Evolutionary conservation across 2,797 vertebrate species (phyloP).

Genomic region (Bradypus variegatus): DNA sequence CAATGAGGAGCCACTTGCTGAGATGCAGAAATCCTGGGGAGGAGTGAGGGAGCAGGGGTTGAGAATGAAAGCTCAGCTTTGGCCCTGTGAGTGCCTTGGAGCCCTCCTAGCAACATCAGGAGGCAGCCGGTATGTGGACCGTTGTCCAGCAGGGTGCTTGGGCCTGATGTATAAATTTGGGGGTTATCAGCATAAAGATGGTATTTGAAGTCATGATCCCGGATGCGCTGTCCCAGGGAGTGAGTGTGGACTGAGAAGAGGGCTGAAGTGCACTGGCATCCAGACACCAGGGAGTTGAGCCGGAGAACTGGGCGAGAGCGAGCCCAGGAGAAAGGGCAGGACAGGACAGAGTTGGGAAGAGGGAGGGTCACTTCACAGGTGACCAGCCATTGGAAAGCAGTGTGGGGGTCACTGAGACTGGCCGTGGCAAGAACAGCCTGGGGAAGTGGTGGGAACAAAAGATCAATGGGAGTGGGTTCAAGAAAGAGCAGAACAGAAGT

Average conservation of each 20-base stretch:
- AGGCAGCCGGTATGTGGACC: neutral
- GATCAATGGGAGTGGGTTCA: neutral
- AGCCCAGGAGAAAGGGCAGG: neutral
- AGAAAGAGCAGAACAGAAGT: neutral
- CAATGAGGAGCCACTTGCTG: neutral
- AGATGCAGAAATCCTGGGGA: neutral
- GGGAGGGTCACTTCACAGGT: neutral
- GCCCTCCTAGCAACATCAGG: neutral
- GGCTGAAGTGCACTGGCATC: neutral
- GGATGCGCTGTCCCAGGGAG: neutral
- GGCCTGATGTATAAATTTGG: neutral
- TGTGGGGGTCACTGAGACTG: neutral
- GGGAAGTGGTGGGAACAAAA: neutral
- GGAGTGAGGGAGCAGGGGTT: too few relatives aligned
- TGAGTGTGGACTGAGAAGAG: neutral
- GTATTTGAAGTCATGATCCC: neutral
- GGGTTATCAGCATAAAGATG: neutral
- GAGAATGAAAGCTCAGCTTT: neutral
- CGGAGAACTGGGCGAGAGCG: neutral
- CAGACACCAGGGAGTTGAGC: neutral
- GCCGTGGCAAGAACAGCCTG: neutral
- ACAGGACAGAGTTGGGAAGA: accelerated
- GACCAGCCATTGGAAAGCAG: accelerated
- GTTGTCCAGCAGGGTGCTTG: neutral
- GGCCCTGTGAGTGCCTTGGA: neutral